Conservation (phyloP, 2,888 invertebrate genomes). For the Tetragonula carbonaria region DNA sequence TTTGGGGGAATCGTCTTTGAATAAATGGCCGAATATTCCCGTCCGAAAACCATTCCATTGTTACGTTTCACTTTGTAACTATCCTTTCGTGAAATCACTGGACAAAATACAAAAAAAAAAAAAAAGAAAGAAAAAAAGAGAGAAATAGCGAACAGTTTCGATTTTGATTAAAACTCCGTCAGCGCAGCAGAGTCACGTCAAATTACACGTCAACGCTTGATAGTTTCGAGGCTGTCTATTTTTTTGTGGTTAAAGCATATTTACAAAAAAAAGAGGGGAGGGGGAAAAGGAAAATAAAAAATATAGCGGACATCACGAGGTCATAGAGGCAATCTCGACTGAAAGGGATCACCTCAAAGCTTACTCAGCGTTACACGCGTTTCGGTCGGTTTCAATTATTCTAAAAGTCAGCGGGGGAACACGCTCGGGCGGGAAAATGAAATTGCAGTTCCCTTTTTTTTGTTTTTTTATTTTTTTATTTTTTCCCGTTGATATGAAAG, state of each 20-base stretch:
- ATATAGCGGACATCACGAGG: background rate
- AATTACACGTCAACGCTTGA: background rate
- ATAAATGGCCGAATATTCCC: conserved; percentile 19
- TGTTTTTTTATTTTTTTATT: conserved; percentile 1
- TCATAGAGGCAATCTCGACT: conserved; percentile 35
- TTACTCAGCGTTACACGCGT: conserved; percentile 51
- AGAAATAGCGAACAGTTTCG: background rate
- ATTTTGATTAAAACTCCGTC: too few species aligned
- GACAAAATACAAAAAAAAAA: too few species aligned
- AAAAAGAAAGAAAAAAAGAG: background rate
- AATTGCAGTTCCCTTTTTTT: conserved; percentile 43
- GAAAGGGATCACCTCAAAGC: conserved; percentile 54
- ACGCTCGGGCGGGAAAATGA: conserved; percentile 41
- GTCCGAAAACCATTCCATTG: background rate
- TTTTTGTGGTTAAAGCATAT: background rate
- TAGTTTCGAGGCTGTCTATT: background rate
- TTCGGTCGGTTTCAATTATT: conserved; percentile 62
- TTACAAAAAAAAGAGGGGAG: background rate
- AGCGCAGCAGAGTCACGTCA: background rate
- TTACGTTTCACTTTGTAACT: background rate
- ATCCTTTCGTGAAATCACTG: background rate
- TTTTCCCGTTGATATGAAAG: conserved; percentile 19
- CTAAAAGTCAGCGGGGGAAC: conserved; percentile 50
- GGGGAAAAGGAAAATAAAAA: background rate
- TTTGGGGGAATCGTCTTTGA: conserved; percentile 36